Conservation (phyloP, 2,113 vertebrate species). For the Albula goreensis region DNA sequence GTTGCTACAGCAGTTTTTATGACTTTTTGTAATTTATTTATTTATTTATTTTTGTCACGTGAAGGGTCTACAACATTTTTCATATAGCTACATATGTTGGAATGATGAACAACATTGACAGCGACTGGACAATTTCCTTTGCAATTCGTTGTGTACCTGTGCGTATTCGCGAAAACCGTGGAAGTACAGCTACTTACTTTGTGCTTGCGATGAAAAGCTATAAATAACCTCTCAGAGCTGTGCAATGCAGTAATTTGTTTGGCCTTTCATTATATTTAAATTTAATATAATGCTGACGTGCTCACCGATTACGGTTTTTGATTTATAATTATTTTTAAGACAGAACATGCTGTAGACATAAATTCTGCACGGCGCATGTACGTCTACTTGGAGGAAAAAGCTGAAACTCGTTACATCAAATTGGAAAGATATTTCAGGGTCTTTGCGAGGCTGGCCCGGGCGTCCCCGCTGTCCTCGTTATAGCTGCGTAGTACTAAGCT, state of each 20-base stretch:
- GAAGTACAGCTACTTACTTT: not conserved
- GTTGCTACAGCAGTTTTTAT: no score
- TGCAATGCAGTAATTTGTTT: constrained; percentile 26
- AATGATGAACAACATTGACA: not conserved
- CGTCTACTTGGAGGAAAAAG: constrained; percentile 12
- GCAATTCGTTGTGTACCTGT: not conserved
- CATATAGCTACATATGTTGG: not conserved
- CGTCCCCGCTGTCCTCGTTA: not conserved
- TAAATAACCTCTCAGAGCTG: constrained; percentile 6
- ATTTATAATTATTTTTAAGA: constrained; percentile 29
- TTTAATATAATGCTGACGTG: constrained; percentile 32
- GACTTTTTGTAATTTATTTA: no score
- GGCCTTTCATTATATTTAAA: constrained; percentile 31
- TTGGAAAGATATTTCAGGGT: constrained; percentile 15
- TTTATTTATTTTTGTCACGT: not conserved
- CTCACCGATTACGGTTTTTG: constrained; percentile 5
- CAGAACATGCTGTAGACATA: constrained; percentile 25
- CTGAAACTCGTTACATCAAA: constrained; percentile 16
- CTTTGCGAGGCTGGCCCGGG: not conserved
- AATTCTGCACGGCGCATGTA: constrained; percentile 1
- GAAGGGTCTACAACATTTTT: not conserved
- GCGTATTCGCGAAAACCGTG: not conserved
- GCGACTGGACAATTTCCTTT: not conserved
- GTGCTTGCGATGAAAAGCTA: constrained; percentile 1
- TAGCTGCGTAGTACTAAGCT: not conserved